Conservation (phyloP, 2,888 invertebrate genomes). For the Gasteruption jaculator region DNA sequence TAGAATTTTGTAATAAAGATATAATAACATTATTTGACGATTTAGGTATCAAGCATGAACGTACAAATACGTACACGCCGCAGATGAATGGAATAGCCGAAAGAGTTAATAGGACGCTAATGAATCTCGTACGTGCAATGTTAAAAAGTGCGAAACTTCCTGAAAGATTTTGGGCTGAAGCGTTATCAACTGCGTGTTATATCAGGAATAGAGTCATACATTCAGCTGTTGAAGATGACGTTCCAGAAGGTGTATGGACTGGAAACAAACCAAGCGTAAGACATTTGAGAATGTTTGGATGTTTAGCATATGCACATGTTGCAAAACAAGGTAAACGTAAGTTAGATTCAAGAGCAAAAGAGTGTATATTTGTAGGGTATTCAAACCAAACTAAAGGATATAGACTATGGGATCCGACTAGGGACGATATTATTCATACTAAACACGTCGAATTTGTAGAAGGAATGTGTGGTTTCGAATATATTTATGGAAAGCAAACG, state of each 20-base stretch:
- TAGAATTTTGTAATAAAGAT: slow-evolving; percentile 5
- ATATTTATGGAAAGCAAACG: background rate
- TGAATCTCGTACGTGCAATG: slow-evolving; percentile 4
- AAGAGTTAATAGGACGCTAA: background rate
- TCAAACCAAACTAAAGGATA: background rate
- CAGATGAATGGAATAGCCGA: slow-evolving; percentile 1
- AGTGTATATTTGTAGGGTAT: no score
- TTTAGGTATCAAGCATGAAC: background rate
- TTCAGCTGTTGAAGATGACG: no score
- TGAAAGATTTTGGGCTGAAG: slow-evolving; percentile 3
- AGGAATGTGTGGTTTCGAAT: background rate
- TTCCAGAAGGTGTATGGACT: no score
- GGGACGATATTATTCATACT: slow-evolving; percentile 2
- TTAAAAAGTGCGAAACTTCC: background rate
- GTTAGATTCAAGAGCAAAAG: no score
- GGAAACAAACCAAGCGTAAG: no score
- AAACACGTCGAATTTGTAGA: slow-evolving; percentile 9
- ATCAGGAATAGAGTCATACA: background rate
- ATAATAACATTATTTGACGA: slow-evolving; percentile 1
- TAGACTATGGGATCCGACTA: slow-evolving; percentile 3
- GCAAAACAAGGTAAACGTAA: no score
- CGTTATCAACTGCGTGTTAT: background rate
- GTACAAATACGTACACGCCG: background rate
- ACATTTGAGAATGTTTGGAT: no score
- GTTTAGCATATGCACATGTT: no score